A percentile compares a stretch with the other conserved stretches of the same genome.
phyloP scores from a whole-genome alignment of 2,113 vertebrate genomes.

The Ptyas mucosa region DNA sequence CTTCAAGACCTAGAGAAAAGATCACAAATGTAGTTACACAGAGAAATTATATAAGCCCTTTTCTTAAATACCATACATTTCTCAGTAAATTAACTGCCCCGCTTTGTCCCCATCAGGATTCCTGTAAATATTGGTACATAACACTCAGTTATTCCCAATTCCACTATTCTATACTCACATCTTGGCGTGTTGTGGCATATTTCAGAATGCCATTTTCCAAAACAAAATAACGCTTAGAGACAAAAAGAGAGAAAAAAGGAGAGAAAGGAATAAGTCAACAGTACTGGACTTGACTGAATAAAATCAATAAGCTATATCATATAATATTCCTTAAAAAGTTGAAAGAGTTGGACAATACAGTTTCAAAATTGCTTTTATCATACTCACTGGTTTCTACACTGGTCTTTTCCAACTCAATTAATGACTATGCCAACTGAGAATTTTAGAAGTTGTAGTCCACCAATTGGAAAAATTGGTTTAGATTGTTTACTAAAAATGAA shows the following conservation, averaged over 20 bases:
- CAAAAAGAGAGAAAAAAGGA: not conserved
- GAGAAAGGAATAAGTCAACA: not conserved
- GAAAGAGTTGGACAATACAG: not conserved
- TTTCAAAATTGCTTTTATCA: not conserved
- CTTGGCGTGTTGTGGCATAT: conserved; percentile 83
- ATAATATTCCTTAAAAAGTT: not conserved
- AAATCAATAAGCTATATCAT: not conserved
- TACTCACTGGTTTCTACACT: not conserved
- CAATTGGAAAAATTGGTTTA: not conserved
- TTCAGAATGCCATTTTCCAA: conserved; percentile 85
- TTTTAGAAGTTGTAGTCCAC: not conserved
- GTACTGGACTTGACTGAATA: not conserved
- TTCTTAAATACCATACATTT: not conserved
- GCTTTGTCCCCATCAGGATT: not conserved
- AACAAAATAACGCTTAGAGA: conserved; percentile 83
- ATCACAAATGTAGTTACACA: not conserved
- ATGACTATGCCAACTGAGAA: not conserved
- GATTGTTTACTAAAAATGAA: not conserved
- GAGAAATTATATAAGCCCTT: rapidly evolving
- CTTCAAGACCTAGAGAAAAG: conserved; percentile 72
- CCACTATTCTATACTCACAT: conserved; percentile 73
- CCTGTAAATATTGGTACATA: not conserved
- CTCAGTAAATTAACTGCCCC: not conserved
- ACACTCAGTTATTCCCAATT: not conserved
- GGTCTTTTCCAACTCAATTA: not conserved